A percentile compares a stretch with the other conserved stretches of the same genome.
phyloP scores from a whole-genome alignment of 1,140 invertebrate species.

The Tribolium castaneum region DNA sequence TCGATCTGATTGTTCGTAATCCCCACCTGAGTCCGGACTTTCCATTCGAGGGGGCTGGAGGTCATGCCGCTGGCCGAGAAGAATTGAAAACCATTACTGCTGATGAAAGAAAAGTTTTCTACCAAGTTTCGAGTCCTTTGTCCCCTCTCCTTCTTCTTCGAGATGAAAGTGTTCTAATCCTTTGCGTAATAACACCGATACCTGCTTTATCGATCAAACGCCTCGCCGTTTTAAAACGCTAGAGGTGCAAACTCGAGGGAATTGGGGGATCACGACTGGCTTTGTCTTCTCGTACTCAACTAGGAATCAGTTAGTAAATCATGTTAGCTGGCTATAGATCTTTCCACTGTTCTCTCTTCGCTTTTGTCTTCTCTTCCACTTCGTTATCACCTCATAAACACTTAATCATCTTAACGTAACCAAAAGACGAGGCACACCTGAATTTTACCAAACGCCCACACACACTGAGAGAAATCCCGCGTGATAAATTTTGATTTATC shows the following conservation, averaged over 20 bases:
- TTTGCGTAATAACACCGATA: conserved; percentile 13
- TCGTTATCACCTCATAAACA: conserved; percentile 36
- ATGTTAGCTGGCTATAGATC: conserved; percentile 47
- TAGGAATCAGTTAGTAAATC: conserved; percentile 50
- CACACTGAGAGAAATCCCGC: background rate
- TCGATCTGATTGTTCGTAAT: conserved; percentile 10
- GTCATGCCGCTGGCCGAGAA: conserved; percentile 61
- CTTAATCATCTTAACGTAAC: conserved; percentile 34
- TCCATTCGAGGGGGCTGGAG: conserved; percentile 55
- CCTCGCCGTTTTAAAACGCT: conserved; percentile 28
- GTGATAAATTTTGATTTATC: background rate
- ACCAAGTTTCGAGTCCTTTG: conserved; percentile 59
- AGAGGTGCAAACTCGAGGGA: background rate
- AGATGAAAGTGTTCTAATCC: background rate
- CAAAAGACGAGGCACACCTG: background rate
- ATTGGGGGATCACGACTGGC: conserved; percentile 36
- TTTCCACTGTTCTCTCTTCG: conserved; percentile 31
- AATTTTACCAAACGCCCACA: background rate
- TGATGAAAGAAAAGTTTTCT: conserved; percentile 64
- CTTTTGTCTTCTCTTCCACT: conserved; percentile 33
- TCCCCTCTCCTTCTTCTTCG: conserved; percentile 42
- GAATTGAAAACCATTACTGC: conserved; percentile 64
- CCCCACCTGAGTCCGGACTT: conserved; percentile 35
- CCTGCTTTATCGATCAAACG: conserved; percentile 32
- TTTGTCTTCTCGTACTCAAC: conserved; percentile 48